Evolutionary conservation across 1,140 invertebrate species (phyloP).

Genomic region (Paracyclopina nana): DNA sequence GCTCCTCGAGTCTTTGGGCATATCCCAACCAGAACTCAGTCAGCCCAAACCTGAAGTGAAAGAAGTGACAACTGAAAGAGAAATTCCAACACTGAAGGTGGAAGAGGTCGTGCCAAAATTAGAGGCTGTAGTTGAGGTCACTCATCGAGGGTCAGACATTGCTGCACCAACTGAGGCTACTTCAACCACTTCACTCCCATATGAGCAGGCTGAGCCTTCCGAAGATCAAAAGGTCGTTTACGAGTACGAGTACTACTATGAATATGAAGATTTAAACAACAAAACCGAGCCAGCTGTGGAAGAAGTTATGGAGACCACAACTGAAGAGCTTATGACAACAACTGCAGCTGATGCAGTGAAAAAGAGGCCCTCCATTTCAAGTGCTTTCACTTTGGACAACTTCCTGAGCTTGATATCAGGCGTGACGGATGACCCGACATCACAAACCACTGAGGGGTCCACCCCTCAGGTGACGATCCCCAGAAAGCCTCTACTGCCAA

Average conservation of each 20-base stretch:
- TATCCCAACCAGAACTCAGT: too few species aligned
- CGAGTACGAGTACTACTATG: conserved; percentile 15
- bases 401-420: neutral
- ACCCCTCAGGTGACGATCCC: too few species aligned
- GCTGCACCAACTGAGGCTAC: neutral
- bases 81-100: neutral
- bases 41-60: neutral
- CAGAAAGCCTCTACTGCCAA: too few species aligned
- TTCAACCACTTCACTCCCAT: neutral
- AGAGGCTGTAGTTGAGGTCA: too few species aligned
- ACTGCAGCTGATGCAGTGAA: neutral
- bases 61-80: neutral
- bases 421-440: neutral
- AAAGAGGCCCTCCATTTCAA: neutral
- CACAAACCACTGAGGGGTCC: neutral
- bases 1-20: too few species aligned
- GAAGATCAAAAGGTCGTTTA: neutral
- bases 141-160: neutral
- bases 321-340: neutral
- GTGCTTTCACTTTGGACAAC: neutral
- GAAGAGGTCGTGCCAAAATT: too few species aligned
- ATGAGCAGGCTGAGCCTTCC: neutral
- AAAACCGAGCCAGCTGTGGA: too few species aligned
- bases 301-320: too few species aligned
- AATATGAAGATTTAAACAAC: too few species aligned